These are phyloP conservation scores for Neotoxoptera formosana DNA, from an alignment of 1,140 invertebrate genomes.

Conservation along the genomic window DNA sequence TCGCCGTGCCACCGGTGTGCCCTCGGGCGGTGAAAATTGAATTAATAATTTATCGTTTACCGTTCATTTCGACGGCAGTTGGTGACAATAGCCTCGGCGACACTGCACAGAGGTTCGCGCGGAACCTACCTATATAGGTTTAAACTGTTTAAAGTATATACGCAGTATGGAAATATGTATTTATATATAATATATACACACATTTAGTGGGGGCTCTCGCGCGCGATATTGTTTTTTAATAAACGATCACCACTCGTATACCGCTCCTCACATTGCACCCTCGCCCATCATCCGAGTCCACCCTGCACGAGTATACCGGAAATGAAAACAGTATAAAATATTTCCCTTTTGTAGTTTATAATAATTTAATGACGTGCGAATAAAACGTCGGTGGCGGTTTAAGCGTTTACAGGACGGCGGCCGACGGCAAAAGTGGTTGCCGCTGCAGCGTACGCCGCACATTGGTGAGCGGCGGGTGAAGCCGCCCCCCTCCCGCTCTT, in stretches of 20 bases:
- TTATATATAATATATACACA: not conserved
- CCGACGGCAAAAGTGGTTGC: not conserved
- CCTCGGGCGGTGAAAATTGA: slow-evolving; percentile 3
- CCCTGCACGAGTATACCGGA: not conserved
- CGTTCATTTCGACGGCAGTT: slow-evolving; percentile 27
- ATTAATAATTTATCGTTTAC: slow-evolving; percentile 53
- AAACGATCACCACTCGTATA: not conserved
- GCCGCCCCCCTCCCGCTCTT: too few relatives aligned
- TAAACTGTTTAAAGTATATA: slow-evolving; percentile 5
- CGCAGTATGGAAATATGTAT: not conserved
- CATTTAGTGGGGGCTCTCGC: not conserved
- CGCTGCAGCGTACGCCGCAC: too few relatives aligned
- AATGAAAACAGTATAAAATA: slow-evolving; percentile 44
- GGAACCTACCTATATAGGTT: not conserved
- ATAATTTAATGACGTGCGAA: not conserved
- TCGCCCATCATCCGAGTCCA: too few relatives aligned
- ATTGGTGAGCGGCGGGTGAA: too few relatives aligned
- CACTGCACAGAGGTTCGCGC: not conserved
- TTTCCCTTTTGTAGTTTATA: not conserved
- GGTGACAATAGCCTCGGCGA: slow-evolving; percentile 32
- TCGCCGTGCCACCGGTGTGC: not conserved
- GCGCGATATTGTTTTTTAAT: slow-evolving; percentile 44
- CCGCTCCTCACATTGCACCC: not conserved
- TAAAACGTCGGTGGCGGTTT: not conserved
- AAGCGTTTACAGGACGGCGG: not conserved